Evolutionary conservation across 1,140 invertebrate genomes (phyloP).

Genomic region (Heliconius himera): DNA sequence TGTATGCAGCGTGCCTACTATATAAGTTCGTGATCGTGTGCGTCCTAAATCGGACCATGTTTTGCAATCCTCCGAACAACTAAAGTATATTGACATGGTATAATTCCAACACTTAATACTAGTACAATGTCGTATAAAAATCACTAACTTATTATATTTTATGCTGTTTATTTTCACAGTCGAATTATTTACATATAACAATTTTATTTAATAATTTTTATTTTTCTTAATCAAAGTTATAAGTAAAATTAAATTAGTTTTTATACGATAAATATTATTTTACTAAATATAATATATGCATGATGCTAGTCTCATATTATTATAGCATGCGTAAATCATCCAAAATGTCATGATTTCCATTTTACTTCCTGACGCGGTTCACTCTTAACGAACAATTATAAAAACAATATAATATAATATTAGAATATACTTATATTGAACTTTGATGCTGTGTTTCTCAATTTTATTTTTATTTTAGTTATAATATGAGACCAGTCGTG

Average conservation of each 20-base stretch:
- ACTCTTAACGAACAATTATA: not conserved
- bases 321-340: not conserved
- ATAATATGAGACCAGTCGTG: too few relatives aligned
- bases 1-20: not conserved
- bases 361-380: not conserved
- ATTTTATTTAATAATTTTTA: too few relatives aligned
- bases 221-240: too few relatives aligned
- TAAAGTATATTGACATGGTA: constrained; percentile 18
- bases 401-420: too few relatives aligned
- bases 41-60: constrained; percentile 32
- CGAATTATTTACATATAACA: too few relatives aligned
- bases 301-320: not conserved
- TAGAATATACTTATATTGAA: too few relatives aligned
- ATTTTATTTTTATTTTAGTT: too few relatives aligned
- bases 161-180: too few relatives aligned
- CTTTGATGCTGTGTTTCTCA: too few relatives aligned
- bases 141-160: too few relatives aligned
- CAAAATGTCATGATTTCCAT: not conserved
- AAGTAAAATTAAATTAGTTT: not conserved
- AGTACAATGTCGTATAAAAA: not conserved
- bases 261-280: not conserved
- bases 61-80: constrained; percentile 32
- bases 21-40: constrained; percentile 40
- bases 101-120: not conserved
- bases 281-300: not conserved